Conservation (phyloP, 1,140 invertebrate genomes). For the Panulirus ornatus region DNA sequence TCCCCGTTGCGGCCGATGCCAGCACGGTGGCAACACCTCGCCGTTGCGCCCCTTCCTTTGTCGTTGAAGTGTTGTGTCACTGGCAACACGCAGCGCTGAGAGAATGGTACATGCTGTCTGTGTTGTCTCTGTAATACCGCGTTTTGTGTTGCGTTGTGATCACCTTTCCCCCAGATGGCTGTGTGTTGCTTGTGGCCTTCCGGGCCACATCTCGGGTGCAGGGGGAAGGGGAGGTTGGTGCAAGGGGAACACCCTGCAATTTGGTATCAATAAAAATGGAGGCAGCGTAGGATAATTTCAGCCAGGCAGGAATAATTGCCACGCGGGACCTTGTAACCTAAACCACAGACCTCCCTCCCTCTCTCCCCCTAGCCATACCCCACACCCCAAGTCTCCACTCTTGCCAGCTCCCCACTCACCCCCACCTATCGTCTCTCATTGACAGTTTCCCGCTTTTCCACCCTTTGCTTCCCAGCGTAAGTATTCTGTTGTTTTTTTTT, state of each 20-base stretch:
- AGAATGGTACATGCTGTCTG: no score
- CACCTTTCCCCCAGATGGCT: no score
- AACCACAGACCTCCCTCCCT: conserved; percentile 11
- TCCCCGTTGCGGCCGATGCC: no score
- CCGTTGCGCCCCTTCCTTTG: no score
- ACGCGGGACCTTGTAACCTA: not conserved
- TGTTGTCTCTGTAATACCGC: no score
- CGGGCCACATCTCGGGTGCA: no score
- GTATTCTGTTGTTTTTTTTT: no score
- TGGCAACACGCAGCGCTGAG: no score
- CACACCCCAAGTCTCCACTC: not conserved
- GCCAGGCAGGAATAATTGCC: conserved; percentile 17
- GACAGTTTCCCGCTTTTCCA: not conserved
- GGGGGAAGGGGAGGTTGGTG: not conserved
- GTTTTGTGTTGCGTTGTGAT: no score
- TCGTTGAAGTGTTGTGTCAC: no score
- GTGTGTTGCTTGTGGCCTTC: no score
- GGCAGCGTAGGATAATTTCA: conserved; percentile 20
- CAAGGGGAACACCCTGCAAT: conserved; percentile 16
- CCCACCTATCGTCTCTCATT: not conserved
- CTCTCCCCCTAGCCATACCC: conserved; percentile 22
- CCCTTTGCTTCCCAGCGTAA: not conserved
- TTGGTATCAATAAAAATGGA: conserved; percentile 61
- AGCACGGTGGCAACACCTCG: no score
- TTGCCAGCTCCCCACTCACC: not conserved